These are phyloP conservation scores for Poecilia gillii DNA, from an alignment of 2,797 vertebrate species.

Conservation along the genomic window DNA sequence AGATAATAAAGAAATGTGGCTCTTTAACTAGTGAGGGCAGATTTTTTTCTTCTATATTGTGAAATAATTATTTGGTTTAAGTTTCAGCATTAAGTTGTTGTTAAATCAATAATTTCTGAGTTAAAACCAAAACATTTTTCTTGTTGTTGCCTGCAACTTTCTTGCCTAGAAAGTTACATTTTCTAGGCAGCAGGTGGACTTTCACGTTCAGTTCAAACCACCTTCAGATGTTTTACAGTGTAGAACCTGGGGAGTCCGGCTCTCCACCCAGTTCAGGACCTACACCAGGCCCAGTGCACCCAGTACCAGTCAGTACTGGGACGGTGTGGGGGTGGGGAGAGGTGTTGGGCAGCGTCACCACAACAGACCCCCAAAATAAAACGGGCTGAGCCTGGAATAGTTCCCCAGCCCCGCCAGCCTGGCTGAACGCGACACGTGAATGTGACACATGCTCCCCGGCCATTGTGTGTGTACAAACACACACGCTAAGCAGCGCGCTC, in stretches of 20 bases:
- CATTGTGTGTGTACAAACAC: slow-evolving; percentile 22
- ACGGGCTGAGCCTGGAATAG: slow-evolving; percentile 64
- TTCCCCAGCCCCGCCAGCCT: slow-evolving; percentile 52
- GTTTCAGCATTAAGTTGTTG: no score
- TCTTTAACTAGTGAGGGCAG: no score
- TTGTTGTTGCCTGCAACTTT: no score
- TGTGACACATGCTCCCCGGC: slow-evolving; percentile 62
- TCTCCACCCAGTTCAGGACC: slow-evolving; percentile 23
- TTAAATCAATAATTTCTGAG: no score
- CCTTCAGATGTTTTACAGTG: neutral
- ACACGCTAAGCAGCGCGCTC: slow-evolving; percentile 6
- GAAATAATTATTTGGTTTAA: no score
- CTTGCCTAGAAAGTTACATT: no score
- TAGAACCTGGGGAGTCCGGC: neutral
- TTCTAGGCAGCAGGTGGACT: no score
- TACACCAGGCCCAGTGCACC: slow-evolving; percentile 16
- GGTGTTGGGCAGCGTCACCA: slow-evolving; percentile 58
- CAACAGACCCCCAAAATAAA: slow-evolving; percentile 72
- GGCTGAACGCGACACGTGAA: slow-evolving; percentile 60
- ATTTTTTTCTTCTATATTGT: no score
- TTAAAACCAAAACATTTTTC: no score
- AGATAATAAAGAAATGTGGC: no score
- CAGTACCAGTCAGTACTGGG: slow-evolving; percentile 12
- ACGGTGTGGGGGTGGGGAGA: slow-evolving; percentile 22
- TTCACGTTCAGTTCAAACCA: no score